Evolutionary conservation across 2,888 invertebrate genomes (phyloP).

Genomic region (Pristionchus maxplancki): DNA sequence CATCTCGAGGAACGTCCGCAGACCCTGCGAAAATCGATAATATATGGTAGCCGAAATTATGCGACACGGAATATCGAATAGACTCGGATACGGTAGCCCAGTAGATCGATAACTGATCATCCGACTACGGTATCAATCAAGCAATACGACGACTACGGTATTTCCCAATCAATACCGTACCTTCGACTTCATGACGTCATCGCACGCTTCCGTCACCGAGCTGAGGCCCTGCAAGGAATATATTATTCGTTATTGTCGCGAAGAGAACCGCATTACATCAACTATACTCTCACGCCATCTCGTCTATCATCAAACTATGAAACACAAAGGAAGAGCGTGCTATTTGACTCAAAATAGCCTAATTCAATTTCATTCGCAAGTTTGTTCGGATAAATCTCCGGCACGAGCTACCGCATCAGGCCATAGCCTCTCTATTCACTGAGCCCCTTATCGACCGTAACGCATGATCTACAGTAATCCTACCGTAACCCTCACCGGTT

Average conservation of each 20-base stretch:
- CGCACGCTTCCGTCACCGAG: conserved; percentile 92
- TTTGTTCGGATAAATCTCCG: too few relatives aligned
- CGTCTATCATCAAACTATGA: too few relatives aligned
- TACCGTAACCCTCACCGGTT: conserved; percentile 88
- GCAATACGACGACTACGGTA: not conserved
- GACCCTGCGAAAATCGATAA: conserved; percentile 83
- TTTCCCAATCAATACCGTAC: not conserved
- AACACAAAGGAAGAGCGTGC: too few relatives aligned
- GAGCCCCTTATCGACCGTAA: not conserved
- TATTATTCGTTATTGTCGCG: not conserved
- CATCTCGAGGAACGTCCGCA: conserved; percentile 91
- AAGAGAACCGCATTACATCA: too few relatives aligned
- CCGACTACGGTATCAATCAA: too few relatives aligned
- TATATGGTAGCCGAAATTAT: too few relatives aligned
- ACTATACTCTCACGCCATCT: too few relatives aligned
- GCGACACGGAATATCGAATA: too few relatives aligned
- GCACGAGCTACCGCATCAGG: not conserved
- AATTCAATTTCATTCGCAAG: too few relatives aligned
- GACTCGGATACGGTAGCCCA: too few relatives aligned
- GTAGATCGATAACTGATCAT: too few relatives aligned
- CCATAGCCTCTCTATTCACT: not conserved
- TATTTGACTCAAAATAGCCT: too few relatives aligned
- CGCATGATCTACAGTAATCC: not conserved
- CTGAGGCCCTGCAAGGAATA: conserved; percentile 86
- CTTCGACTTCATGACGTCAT: conserved; percentile 60